Evolutionary conservation across 1,140 invertebrate species (phyloP).

Genomic region (Drosophila repletoides): DNA sequence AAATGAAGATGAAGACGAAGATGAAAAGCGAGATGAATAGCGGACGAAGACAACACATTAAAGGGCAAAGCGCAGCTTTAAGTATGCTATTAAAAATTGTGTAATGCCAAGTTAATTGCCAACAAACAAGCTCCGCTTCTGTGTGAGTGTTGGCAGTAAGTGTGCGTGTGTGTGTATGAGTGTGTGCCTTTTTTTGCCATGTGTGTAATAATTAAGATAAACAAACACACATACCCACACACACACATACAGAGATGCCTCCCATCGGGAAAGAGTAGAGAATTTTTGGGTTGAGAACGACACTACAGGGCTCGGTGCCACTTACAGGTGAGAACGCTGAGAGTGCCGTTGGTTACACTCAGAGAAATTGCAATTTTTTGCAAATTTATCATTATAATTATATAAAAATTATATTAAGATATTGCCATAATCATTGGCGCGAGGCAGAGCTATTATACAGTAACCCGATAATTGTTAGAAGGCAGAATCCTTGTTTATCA

Average conservation of each 20-base stretch:
- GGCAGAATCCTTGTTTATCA: no score
- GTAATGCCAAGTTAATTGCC: constrained; percentile 72
- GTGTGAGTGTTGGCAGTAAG: neutral
- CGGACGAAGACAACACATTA: neutral
- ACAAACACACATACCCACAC: constrained; percentile 28
- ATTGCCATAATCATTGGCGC: no score
- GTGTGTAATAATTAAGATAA: constrained; percentile 59
- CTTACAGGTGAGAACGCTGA: constrained; percentile 12
- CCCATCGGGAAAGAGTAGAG: neutral
- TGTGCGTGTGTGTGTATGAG: neutral
- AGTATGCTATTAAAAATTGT: constrained; percentile 69
- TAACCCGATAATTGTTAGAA: no score
- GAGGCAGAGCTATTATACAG: no score
- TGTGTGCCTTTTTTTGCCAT: constrained; percentile 32
- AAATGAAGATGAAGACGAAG: neutral
- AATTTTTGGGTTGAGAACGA: neutral
- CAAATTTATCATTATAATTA: no score
- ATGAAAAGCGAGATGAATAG: neutral
- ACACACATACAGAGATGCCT: neutral
- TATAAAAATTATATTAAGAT: no score
- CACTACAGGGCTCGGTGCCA: constrained; percentile 24
- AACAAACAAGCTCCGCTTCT: constrained; percentile 50
- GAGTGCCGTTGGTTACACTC: neutral
- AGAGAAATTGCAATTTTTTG: neutral
- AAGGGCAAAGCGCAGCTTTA: constrained; percentile 24